A percentile compares a stretch with the other conserved stretches of the same genome.
phyloP scores from a whole-genome alignment of 2,888 invertebrate genomes.

The Polyommatus iphigenia region DNA sequence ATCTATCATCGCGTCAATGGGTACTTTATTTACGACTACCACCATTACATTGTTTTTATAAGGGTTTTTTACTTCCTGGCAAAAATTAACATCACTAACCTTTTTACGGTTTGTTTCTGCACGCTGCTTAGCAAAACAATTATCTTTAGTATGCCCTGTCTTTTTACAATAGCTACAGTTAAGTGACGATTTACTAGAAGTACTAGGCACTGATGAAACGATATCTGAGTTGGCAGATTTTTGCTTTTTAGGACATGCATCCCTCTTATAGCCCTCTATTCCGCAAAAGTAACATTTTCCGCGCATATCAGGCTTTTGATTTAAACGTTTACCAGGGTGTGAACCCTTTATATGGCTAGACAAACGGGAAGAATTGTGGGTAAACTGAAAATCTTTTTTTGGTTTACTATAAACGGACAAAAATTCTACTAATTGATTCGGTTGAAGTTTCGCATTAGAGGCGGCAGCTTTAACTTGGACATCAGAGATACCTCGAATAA shows the following conservation, averaged over 20 bases:
- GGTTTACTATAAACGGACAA: background rate
- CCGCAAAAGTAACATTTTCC: too few relatives aligned
- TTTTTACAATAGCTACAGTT: background rate
- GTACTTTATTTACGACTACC: background rate
- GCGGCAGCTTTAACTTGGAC: background rate
- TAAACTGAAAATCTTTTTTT: background rate
- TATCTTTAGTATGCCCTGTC: background rate
- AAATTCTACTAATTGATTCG: background rate
- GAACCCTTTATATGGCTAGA: background rate
- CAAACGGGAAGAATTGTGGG: background rate
- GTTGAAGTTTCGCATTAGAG: background rate
- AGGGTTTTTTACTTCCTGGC: background rate
- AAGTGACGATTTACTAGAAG: too few relatives aligned
- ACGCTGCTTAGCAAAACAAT: slow-evolving; percentile 1
- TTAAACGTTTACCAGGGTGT: background rate
- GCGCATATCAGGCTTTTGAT: too few relatives aligned
- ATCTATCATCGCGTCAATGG: background rate
- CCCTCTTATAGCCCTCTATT: too few relatives aligned
- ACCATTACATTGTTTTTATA: background rate
- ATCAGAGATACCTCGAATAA: background rate
- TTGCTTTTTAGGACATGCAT: too few relatives aligned
- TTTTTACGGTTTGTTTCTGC: background rate
- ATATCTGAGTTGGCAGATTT: too few relatives aligned
- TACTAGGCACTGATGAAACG: too few relatives aligned
- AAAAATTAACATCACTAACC: background rate